Conservation (phyloP, 2,888 invertebrate species). For the Eupithecia abbreviata region DNA sequence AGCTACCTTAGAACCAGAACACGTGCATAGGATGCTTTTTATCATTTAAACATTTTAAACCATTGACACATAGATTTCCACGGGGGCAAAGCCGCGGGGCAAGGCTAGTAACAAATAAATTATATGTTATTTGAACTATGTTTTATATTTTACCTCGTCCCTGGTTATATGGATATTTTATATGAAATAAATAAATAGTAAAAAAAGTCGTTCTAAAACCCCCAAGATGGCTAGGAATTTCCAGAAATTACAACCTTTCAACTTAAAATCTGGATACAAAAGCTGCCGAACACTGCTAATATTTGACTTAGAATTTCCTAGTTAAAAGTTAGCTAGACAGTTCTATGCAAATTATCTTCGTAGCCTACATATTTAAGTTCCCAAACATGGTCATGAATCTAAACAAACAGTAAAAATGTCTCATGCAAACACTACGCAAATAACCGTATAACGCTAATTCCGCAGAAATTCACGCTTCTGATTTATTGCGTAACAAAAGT, state of each 20-base stretch:
- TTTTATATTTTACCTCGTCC: too few species aligned
- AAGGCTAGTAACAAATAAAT: too few species aligned
- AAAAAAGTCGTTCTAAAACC: not conserved
- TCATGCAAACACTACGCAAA: conserved; percentile 13
- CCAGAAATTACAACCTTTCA: not conserved
- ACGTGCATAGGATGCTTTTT: too few species aligned
- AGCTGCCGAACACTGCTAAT: not conserved
- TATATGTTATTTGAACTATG: too few species aligned
- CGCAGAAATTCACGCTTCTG: conserved; percentile 23
- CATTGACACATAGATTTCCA: too few species aligned
- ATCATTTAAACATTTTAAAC: too few species aligned
- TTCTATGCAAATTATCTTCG: not conserved
- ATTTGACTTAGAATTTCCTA: not conserved
- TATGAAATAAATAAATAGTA: too few species aligned
- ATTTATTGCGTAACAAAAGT: conserved; percentile 30
- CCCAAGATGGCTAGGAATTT: not conserved
- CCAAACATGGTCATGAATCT: conserved; percentile 16
- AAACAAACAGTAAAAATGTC: conserved; percentile 15
- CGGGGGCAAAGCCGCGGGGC: too few species aligned
- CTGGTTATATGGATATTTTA: too few species aligned
- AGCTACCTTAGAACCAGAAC: too few species aligned
- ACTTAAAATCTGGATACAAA: too few species aligned
- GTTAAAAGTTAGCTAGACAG: not conserved
- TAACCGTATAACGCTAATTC: conserved; percentile 19
- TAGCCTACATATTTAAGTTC: not conserved